Base-by-base conservation (phyloP, 2,113 vertebrate species). In the Callopanchax toddi region DNA sequence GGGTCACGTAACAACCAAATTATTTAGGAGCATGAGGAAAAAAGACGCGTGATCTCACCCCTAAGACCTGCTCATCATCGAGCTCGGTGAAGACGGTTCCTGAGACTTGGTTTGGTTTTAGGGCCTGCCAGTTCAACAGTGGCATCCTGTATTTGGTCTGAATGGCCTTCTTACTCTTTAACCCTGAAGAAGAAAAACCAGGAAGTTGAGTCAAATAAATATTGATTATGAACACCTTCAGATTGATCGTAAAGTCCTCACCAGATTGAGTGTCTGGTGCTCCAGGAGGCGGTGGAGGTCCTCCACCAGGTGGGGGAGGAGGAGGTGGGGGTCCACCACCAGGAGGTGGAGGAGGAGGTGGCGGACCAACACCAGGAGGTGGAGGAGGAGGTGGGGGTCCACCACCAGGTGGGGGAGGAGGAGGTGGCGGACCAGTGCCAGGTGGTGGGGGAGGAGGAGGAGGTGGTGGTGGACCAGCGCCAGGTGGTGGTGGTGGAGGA, bases 121-220 rank as follows among this genome's bases (percentile, higher is more conserved):
- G 75, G 1, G 95, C 88, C 72, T 96, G 95, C 96, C 96, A 97
- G 89, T 97, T 97, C 29, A 97, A 87, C 75, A 93, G 62, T 0
- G 95, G 96, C 96, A 97, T 96, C 61, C 87, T 91, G 84, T 90
- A 94, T 88, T 96, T 97, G 21, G 95, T 95, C 82, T 96, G 91
- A 70, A 97, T 95, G n/a, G 94, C 67, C 62, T 96, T 94, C 78
- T 94, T 96, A 72, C 86, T 73, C 82, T 94, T 97, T 36, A 92
- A 58, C 58, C 86, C 81, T 84, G 67, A 56, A 1, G 29, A 55
- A 77, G 64, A n/a, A 51, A 3, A 36, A 56, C 11, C 57, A 36
- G 15, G 59, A 9, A 11, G 46, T 34, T 0, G 0, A 16, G 18
- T 45, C 18, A 11, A 51, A 42, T 11, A 37, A 6, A 8, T 32